A percentile compares a stretch with the other conserved stretches of the same genome.
phyloP scores from a whole-genome alignment of 1,140 invertebrate species.

The Drosophila athabasca region DNA sequence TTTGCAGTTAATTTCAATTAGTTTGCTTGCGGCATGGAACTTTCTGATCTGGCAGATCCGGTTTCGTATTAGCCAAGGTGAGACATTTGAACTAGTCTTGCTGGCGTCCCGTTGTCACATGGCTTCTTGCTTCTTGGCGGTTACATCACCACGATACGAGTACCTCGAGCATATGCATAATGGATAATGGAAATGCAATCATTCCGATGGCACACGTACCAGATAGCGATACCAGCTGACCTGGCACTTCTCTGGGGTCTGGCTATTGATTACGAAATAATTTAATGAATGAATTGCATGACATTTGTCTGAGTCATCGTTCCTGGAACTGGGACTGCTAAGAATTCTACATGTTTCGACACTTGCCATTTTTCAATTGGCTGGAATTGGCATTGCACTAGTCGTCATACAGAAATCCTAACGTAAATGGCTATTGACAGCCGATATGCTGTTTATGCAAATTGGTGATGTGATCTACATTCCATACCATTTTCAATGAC shows the following conservation, averaged over 20 bases:
- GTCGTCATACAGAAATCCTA: not conserved
- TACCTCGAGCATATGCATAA: too few relatives aligned
- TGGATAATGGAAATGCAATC: constrained; percentile 23
- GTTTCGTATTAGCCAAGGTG: constrained; percentile 48
- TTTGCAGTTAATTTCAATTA: constrained; percentile 23
- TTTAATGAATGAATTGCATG: constrained; percentile 32
- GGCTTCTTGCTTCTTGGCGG: constrained; percentile 3
- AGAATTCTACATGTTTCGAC: constrained; percentile 5
- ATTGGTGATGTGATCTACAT: constrained; percentile 62
- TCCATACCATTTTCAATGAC: constrained; percentile 27
- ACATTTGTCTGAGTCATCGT: constrained; percentile 38
- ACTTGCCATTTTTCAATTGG: constrained; percentile 1
- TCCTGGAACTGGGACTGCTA: constrained; percentile 11
- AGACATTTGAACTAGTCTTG: constrained; percentile 7
- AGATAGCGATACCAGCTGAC: constrained; percentile 6
- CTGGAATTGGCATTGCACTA: not conserved
- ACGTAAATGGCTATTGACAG: not conserved
- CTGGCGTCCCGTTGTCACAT: not conserved
- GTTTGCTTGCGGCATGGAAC: not conserved
- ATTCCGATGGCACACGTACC: constrained; percentile 36
- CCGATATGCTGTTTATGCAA: constrained; percentile 46
- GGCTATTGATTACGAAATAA: constrained; percentile 29
- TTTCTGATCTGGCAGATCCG: constrained; percentile 42
- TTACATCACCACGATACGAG: constrained; percentile 18
- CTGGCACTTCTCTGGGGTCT: not conserved